These are phyloP conservation scores for Phoeniculus purpureus DNA, from an alignment of 2,797 vertebrate genomes.

Conservation along the genomic window DNA sequence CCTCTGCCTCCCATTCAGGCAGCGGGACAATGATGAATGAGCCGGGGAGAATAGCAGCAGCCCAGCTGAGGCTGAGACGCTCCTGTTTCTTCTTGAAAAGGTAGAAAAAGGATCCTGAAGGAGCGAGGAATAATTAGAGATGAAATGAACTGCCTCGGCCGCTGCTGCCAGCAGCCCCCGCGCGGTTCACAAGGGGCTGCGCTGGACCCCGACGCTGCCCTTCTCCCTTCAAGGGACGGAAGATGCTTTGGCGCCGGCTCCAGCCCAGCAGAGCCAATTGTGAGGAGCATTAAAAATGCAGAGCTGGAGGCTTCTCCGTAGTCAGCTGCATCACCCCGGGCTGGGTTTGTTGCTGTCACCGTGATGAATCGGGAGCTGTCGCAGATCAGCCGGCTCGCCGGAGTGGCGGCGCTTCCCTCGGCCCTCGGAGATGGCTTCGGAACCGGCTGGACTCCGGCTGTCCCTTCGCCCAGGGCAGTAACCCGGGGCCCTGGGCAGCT, in stretches of 20 bases:
- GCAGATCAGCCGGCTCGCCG: constrained; percentile 41
- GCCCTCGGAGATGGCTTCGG: constrained; percentile 32
- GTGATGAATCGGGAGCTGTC: constrained; percentile 50
- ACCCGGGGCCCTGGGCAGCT: background rate
- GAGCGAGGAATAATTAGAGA: constrained; percentile 62
- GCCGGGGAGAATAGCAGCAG: constrained; percentile 39
- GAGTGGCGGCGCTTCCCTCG: constrained; percentile 20
- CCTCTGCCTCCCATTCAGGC: constrained; percentile 69
- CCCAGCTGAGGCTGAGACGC: constrained; percentile 55
- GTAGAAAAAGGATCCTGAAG: constrained; percentile 48
- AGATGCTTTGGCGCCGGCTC: constrained; percentile 48
- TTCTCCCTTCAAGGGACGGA: constrained; percentile 49
- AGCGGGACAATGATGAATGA: constrained; percentile 70
- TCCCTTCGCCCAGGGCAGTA: constrained; percentile 13
- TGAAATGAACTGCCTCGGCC: constrained; percentile 37
- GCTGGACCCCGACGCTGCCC: constrained; percentile 21
- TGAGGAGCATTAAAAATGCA: constrained; percentile 67
- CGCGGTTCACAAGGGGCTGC: constrained; percentile 63
- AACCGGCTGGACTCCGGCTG: constrained; percentile 47
- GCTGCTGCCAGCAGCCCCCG: constrained; percentile 26
- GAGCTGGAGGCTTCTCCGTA: constrained; percentile 69
- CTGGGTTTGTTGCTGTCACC: constrained; percentile 33
- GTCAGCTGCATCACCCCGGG: constrained; percentile 51
- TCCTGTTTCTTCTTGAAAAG: constrained; percentile 54
- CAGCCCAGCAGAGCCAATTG: constrained; percentile 28